Conservation (phyloP, 2,888 invertebrate genomes). For the Caenorhabditis zanzibari region DNA sequence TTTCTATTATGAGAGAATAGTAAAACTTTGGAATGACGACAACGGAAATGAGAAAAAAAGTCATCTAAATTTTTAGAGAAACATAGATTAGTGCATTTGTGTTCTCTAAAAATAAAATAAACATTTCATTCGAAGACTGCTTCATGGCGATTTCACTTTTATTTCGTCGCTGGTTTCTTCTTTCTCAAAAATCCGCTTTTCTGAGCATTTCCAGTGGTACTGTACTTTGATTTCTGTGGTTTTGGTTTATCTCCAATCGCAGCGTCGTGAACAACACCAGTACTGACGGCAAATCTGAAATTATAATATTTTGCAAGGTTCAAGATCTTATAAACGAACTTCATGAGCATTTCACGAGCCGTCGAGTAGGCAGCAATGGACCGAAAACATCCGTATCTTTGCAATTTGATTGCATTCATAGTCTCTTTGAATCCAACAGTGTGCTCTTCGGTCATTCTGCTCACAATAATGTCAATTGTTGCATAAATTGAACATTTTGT, state of each 20-base stretch:
- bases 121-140: background rate
- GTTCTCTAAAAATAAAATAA: no score
- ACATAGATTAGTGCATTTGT: background rate
- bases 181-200: slow-evolving; percentile 35
- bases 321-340: slow-evolving; percentile 5
- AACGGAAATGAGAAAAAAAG: no score
- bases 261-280: slow-evolving; percentile 59
- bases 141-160: background rate
- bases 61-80: no score
- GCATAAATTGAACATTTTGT: slow-evolving; percentile 55
- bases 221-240: slow-evolving; percentile 19
- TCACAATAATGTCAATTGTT: slow-evolving; percentile 57
- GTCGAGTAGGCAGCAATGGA: slow-evolving; percentile 44
- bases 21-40: no score
- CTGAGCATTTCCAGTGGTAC: background rate
- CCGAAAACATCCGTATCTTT: slow-evolving; percentile 61
- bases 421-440: slow-evolving; percentile 64
- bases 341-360: slow-evolving; percentile 58
- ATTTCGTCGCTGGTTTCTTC: slow-evolving; percentile 18
- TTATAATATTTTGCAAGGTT: background rate
- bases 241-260: slow-evolving; percentile 51
- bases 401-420: slow-evolving; percentile 59
- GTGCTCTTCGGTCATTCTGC: slow-evolving; percentile 61
- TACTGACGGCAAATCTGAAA: slow-evolving; percentile 49
- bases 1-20: no score